Conservation (phyloP, 2,888 invertebrate genomes). For the Agrotis segetum region DNA sequence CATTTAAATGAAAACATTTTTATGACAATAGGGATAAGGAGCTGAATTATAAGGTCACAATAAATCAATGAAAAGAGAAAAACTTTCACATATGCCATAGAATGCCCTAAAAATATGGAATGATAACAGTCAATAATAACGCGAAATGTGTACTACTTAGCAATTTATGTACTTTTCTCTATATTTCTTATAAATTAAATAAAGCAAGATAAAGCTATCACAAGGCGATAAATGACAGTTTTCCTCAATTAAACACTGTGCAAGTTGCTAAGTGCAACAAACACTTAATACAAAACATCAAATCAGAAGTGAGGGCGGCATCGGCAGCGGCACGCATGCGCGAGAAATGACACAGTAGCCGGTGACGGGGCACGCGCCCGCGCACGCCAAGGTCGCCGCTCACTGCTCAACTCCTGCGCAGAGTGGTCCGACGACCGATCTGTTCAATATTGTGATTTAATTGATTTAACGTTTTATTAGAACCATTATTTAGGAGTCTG, state of each 20-base stretch:
- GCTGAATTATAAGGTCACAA: not conserved
- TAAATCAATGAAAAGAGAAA: not conserved
- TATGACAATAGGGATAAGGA: not conserved
- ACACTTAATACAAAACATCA: constrained; percentile 48
- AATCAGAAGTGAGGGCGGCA: constrained; percentile 58
- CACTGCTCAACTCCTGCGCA: constrained; percentile 70
- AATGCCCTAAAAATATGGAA: not conserved
- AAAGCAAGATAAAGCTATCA: too few relatives aligned
- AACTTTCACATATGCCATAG: too few relatives aligned
- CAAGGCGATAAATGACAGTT: not conserved
- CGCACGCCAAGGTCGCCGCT: constrained; percentile 81
- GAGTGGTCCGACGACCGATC: constrained; percentile 82
- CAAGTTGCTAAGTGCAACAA: constrained; percentile 34
- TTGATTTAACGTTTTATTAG: constrained; percentile 35
- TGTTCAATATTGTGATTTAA: constrained; percentile 61
- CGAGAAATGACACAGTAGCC: constrained; percentile 76
- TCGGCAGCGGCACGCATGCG: constrained; percentile 65
- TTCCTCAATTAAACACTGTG: too few relatives aligned
- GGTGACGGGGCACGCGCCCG: constrained; percentile 69
- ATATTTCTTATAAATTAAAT: not conserved
- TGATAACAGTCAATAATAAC: not conserved
- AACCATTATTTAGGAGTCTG: not conserved
- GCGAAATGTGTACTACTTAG: not conserved
- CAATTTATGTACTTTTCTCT: not conserved
- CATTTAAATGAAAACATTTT: constrained; percentile 6